Conservation (phyloP, 2,888 invertebrate genomes). For the Pristionchus japonicus region DNA sequence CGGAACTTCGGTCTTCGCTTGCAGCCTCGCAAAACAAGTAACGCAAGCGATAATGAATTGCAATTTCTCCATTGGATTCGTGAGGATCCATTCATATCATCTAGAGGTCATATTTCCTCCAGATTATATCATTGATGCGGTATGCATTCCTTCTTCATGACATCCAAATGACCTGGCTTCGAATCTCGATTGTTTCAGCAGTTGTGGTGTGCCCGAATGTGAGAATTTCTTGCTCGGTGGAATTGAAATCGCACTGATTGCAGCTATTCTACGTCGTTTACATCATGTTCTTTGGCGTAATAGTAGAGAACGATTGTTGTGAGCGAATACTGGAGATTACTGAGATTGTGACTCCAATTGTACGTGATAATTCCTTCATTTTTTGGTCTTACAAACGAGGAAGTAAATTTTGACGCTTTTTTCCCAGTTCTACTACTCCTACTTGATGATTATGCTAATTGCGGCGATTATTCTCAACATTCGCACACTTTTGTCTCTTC, state of each 20-base stretch:
- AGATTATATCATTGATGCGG: conserved; percentile 43
- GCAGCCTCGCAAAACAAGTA: conserved; percentile 17
- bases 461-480: conserved; percentile 27
- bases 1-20: conserved; percentile 12
- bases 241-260: no score
- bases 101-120: not conserved
- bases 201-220: conserved; percentile 42
- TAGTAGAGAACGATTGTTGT: conserved; percentile 40
- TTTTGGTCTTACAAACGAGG: no score
- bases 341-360: not conserved
- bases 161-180: conserved; percentile 23
- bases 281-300: conserved; percentile 41
- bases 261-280: conserved; percentile 24
- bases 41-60: conserved; percentile 14
- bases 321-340: conserved; percentile 40
- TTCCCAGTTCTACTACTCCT: conserved; percentile 47
- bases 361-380: no score
- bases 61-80: conserved; percentile 46
- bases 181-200: not conserved
- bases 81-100: not conserved
- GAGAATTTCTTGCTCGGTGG: no score
- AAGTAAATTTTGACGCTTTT: no score
- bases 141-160: conserved; percentile 19
- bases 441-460: conserved; percentile 25
- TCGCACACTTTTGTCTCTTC: not conserved